Evolutionary conservation across 2,888 invertebrate species (phyloP), one percentile per base, ranked within the genome.

Genomic region (Leptura quadrifasciata): DNA sequence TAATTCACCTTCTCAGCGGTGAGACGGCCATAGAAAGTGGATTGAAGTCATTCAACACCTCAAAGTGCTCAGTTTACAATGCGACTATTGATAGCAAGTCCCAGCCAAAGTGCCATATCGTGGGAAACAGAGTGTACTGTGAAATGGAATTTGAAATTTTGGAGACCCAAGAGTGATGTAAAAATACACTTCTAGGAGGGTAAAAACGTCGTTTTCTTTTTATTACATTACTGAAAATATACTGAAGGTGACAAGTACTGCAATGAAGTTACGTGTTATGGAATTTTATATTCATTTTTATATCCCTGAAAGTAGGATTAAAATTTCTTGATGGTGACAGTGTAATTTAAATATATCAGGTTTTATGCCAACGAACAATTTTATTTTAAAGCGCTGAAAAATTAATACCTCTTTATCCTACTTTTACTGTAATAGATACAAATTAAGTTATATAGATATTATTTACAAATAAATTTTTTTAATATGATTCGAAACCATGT

Each of bases 61-160:
- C 84, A 85, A 87, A 88, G 86, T 86, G 86, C 86, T 87, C 88
- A 83, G 85, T 86, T 88, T 88, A 88, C 88, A 88, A 87, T 88
- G 85, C 86, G 82, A 82, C 85, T 85, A 86, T 86, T 84, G 87
- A 87, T 86, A 85, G 82, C 82, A 77, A 79, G 82, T 78, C 80
- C 80, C 81, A 84, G 80, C 83, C 82, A 82, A 85, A 86, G 86
- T 85, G 86, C 85, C 84, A 83, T 85, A 84, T 82, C 83, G 84
- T 80, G 82, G 85, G 83, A 82, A 82, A 82, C 75, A 75, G 79
- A 82, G 81, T 82, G 77, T 80, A 77, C 84, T 82, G 84, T 85
- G 87, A 89, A 89, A 89, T 89, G 89, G 89, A 89, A 90, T 89
- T 89, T 89, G 88, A 89, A 90, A 89, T 89, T 90, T 88, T 87